Conservation (phyloP, 2,888 invertebrate genomes). For the Drosophila macrospina region DNA sequence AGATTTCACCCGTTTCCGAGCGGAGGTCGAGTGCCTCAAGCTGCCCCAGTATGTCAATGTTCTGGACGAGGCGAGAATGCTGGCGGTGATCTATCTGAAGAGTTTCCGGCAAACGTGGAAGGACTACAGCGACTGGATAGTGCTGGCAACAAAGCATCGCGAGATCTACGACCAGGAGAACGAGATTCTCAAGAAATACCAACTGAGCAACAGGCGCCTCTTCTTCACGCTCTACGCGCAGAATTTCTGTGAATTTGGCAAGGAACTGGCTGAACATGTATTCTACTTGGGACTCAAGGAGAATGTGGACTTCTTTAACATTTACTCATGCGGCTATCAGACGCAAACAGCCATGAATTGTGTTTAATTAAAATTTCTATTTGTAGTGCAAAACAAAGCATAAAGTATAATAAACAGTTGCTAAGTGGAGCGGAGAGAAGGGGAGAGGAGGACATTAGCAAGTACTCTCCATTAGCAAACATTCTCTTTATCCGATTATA, state of each 20-base stretch:
- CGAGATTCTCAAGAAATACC: conserved; percentile 70
- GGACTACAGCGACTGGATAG: conserved; percentile 80
- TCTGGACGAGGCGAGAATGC: conserved; percentile 80
- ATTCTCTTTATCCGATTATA: conserved; percentile 21
- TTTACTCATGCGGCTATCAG: conserved; percentile 78
- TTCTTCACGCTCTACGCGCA: conserved; percentile 83
- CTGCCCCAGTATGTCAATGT: conserved; percentile 81
- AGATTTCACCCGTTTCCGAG: conserved; percentile 72
- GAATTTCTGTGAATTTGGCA: conserved; percentile 84
- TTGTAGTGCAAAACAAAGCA: background rate
- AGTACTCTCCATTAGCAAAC: conserved; percentile 28
- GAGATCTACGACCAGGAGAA: conserved; percentile 82
- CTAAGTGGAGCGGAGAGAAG: too few relatives aligned
- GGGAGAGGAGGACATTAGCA: too few relatives aligned
- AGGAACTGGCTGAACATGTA: conserved; percentile 81
- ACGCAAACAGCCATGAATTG: conserved; percentile 59
- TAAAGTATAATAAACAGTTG: conserved; percentile 11
- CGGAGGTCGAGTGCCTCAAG: conserved; percentile 81
- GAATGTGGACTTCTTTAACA: conserved; percentile 75
- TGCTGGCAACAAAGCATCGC: conserved; percentile 37
- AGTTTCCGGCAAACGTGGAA: conserved; percentile 81
- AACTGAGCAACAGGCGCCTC: conserved; percentile 78
- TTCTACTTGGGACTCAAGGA: conserved; percentile 83
- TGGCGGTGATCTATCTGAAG: conserved; percentile 82
- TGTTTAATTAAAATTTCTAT: conserved; percentile 34